phyloP scores from a whole-genome alignment of 1,140 invertebrate species.

The Orchestia grillus region DNA sequence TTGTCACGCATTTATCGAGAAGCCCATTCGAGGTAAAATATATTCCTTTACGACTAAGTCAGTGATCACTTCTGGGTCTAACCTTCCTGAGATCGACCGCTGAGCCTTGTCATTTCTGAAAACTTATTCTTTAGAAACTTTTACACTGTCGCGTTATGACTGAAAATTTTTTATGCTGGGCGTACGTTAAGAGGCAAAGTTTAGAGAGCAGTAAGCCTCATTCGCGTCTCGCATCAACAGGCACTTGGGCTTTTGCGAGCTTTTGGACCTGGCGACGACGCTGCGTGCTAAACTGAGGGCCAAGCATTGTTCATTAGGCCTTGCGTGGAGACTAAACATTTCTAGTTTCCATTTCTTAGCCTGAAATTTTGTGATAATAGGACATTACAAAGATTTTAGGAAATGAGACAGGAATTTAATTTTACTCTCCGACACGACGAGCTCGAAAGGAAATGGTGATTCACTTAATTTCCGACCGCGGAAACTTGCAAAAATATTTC shows the following conservation, averaged over 20 bases:
- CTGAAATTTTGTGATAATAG: not conserved
- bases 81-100: too few relatives aligned
- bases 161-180: too few relatives aligned
- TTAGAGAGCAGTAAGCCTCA: too few relatives aligned
- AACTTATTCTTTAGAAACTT: too few relatives aligned
- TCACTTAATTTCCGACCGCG: not conserved
- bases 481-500: conserved; percentile 1
- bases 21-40: too few relatives aligned
- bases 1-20: too few relatives aligned
- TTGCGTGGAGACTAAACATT: not conserved
- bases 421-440: not conserved
- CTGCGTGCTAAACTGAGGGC: not conserved
- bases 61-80: too few relatives aligned
- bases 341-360: not conserved
- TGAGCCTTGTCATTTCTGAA: too few relatives aligned
- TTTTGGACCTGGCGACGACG: not conserved
- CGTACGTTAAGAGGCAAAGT: too few relatives aligned
- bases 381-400: not conserved
- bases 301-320: not conserved
- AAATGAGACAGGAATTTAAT: not conserved
- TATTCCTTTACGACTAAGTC: too few relatives aligned
- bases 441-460: not conserved
- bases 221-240: not conserved
- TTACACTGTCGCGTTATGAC: too few relatives aligned
- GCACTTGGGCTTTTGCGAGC: not conserved